Conservation (phyloP, 2,113 vertebrate genomes). For the Sinosuthora webbiana region DNA sequence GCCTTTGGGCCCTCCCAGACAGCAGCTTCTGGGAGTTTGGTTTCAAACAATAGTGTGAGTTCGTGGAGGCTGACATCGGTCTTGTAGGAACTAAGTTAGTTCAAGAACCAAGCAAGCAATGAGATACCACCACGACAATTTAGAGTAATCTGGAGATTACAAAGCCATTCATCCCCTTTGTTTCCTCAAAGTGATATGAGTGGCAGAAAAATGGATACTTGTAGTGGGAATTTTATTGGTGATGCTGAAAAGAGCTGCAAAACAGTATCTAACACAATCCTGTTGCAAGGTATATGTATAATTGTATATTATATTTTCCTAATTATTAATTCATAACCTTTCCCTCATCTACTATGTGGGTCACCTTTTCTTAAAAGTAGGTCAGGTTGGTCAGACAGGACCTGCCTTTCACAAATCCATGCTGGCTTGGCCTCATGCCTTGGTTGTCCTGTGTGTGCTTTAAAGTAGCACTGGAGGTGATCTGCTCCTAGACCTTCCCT, state of each 20-base stretch:
- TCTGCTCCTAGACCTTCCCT: not conserved
- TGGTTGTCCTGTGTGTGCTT: not conserved
- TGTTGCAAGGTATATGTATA: not conserved
- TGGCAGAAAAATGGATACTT: not conserved
- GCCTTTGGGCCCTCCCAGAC: not conserved
- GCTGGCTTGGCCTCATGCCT: not conserved
- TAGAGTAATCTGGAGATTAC: not conserved
- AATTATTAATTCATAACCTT: not conserved
- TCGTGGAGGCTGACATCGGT: not conserved
- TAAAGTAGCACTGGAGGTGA: not conserved
- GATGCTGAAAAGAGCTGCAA: not conserved
- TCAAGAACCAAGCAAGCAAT: not conserved
- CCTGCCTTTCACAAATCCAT: not conserved
- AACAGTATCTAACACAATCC: not conserved
- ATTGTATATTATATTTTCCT: not conserved
- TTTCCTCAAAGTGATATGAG: accelerated
- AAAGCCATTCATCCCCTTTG: not conserved
- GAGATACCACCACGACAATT: not conserved
- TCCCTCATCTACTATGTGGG: not conserved
- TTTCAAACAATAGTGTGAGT: not conserved
- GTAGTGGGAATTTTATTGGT: not conserved
- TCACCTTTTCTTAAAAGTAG: not conserved
- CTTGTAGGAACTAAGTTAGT: not conserved
- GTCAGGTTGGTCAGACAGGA: not conserved
- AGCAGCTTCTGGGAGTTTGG: not conserved